Evolutionary conservation across 2,797 vertebrate genomes (phyloP), one percentile per base, ranked within the genome.

Genomic region (Intellagama lesueurii): DNA sequence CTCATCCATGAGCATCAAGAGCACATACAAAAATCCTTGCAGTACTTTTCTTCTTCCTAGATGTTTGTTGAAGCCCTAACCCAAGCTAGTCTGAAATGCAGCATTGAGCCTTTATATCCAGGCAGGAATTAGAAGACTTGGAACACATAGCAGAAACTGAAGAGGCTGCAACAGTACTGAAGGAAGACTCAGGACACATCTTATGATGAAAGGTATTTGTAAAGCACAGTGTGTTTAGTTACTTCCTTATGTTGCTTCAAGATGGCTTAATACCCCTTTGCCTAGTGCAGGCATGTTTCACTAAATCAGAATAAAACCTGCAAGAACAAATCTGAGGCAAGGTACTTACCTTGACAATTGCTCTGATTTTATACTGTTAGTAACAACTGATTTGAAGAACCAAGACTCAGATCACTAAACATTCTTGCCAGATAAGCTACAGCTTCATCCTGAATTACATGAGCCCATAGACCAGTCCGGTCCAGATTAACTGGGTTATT

Each of bases 351-450:
- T 26, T 83, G 56, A 40, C 30, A 66, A 68, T 75, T 73, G 47
- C 11, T 66, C 52, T 77, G 32, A 68, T 68, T 26, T 66, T 75
- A 76, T 76, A 64, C 68, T 60, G n/a, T 22, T 32, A 88, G 64
- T 47, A 76, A 70, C 52, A 76, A 76, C 66, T 82, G 40, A 35
- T 88, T 82, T 32, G 30, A 52, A 49, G 69, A 88, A 32, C 11
- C 24, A 47, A 49, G 44, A 47, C 17, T 66, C 80, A 68, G n/a
- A 83, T 88, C 22, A 83, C 80, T 81, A 73, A 60, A 82, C 70
- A 32, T 44, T 81, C 73, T 60, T 77, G 56, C 16, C 26, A 66
- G 52, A 30, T 77, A 16, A 30, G 9, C 66, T 47, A 73, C 72
- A 40, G 49, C 24, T n/a, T 66, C 17, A 44, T 76, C 52, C 84